These are phyloP conservation scores for Phataginus tricuspis DNA, from an alignment of 2,797 vertebrate species.

Conservation along the genomic window DNA sequence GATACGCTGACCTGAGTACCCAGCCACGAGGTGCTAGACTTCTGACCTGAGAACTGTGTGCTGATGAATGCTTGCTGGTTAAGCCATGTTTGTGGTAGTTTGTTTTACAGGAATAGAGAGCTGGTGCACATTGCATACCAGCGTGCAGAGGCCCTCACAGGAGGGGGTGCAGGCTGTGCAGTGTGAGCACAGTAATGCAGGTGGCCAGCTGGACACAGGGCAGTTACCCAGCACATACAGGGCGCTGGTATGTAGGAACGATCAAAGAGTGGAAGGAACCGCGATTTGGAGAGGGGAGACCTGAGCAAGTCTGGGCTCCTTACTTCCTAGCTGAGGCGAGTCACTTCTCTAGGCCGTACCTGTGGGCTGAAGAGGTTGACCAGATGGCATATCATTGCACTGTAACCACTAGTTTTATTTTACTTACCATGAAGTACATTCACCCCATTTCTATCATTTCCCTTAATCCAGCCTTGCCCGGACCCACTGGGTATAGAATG, in stretches of 20 bases:
- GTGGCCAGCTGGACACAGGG: not conserved
- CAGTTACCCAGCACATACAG: not conserved
- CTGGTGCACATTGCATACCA: too few relatives aligned
- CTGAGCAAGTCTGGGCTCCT: not conserved
- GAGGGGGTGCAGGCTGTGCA: not conserved
- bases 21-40: not conserved
- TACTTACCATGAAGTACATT: not conserved
- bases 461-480: not conserved
- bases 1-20: not conserved
- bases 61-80: not conserved
- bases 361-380: not conserved
- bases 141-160: fast-evolving
- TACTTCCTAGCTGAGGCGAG: not conserved
- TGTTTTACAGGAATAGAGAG: not conserved
- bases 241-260: not conserved
- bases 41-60: not conserved
- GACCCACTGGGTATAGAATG: not conserved
- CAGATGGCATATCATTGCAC: not conserved
- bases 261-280: not conserved
- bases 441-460: not conserved
- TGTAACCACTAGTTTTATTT: not conserved
- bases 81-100: not conserved
- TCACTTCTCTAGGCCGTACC: not conserved
- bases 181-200: not conserved
- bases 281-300: not conserved